A percentile compares a stretch with the other conserved stretches of the same genome.
These are phyloP conservation scores for Drosophila bunnanda DNA, from an alignment of 2,888 invertebrate species.

Conservation along the genomic window DNA sequence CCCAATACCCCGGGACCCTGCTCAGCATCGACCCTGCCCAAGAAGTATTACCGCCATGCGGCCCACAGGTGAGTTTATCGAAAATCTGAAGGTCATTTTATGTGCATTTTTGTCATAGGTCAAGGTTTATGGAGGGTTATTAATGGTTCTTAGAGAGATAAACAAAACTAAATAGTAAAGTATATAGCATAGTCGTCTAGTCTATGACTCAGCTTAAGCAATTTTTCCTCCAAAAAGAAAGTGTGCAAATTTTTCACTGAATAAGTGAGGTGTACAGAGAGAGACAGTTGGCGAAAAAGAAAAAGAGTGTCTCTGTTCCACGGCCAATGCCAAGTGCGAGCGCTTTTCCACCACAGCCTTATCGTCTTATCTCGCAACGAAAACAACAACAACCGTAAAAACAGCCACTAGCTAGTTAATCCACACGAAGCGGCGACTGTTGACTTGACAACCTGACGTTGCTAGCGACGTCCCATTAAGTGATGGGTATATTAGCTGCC, in stretches of 20 bases:
- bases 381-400: slow-evolving; percentile 29
- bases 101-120: background rate
- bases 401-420: slow-evolving; percentile 36
- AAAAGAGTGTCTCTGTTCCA: slow-evolving; percentile 22
- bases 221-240: background rate
- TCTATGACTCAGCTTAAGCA: slow-evolving; percentile 2
- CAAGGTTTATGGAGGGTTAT: background rate
- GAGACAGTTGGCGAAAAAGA: background rate
- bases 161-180: too few species aligned
- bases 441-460: slow-evolving; percentile 36
- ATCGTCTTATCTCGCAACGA: slow-evolving; percentile 56
- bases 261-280: background rate
- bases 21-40: slow-evolving; percentile 65
- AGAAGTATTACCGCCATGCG: slow-evolving; percentile 84
- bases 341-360: slow-evolving; percentile 37
- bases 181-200: background rate
- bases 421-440: slow-evolving; percentile 26
- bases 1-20: slow-evolving; percentile 78
- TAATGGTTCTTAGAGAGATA: too few species aligned
- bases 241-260: background rate
- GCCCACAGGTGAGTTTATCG: slow-evolving; percentile 83
- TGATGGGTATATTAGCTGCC: background rate
- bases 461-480: slow-evolving; percentile 9
- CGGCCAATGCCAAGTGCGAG: slow-evolving; percentile 59
- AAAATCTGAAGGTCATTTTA: too few species aligned